phyloP scores from a whole-genome alignment of 1,140 invertebrate genomes.

The Hylaeus volcanicus region DNA sequence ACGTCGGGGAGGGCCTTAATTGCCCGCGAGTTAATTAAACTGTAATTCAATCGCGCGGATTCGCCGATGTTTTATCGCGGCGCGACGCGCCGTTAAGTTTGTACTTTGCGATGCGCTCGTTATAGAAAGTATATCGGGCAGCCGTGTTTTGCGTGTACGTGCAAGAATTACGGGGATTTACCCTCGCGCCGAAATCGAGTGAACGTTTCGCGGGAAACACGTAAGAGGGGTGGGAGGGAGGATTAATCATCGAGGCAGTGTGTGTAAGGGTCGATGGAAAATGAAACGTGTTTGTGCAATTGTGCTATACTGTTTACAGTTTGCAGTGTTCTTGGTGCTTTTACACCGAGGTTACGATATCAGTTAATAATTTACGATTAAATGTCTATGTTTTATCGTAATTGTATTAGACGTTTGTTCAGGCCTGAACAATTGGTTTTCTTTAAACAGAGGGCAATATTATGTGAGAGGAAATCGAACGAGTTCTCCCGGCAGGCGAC shows the following conservation, averaged over 20 bases:
- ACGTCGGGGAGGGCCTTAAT: constrained; percentile 70
- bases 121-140: constrained; percentile 60
- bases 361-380: too few relatives aligned
- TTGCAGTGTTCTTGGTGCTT: too few relatives aligned
- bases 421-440: too few relatives aligned
- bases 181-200: constrained; percentile 30
- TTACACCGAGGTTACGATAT: too few relatives aligned
- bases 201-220: constrained; percentile 17
- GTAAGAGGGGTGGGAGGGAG: background rate
- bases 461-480: background rate
- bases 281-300: background rate
- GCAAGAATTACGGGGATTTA: constrained; percentile 52
- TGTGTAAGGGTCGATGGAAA: background rate
- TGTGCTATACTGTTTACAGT: too few relatives aligned
- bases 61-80: constrained; percentile 78
- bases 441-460: background rate
- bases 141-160: constrained; percentile 58
- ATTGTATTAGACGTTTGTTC: too few relatives aligned
- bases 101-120: constrained; percentile 62
- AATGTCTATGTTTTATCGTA: too few relatives aligned
- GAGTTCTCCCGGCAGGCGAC: background rate
- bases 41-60: constrained; percentile 80
- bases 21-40: constrained; percentile 80
- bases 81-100: constrained; percentile 66
- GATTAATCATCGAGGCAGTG: background rate